Conservation (phyloP, 2,888 invertebrate genomes). For the Gastracanthus pulcherrimus region DNA sequence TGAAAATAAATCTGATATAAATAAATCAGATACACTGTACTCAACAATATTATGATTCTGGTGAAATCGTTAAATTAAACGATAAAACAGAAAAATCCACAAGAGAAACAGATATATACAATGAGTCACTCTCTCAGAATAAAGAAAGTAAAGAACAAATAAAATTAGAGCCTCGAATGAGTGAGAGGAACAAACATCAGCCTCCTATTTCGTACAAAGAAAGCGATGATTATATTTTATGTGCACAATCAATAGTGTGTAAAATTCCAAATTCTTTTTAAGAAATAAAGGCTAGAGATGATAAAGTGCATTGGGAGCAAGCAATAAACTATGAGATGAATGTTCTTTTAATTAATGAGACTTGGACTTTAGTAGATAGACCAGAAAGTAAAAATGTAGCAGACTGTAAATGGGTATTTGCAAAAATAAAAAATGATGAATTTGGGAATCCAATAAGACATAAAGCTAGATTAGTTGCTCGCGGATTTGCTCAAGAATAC, state of each 20-base stretch:
- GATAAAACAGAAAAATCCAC: not conserved
- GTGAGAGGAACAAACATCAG: conserved; percentile 52
- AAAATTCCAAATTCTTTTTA: conserved; percentile 47
- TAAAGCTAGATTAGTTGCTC: conserved; percentile 50
- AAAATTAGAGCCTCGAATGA: conserved; percentile 14
- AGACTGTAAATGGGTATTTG: conserved; percentile 33
- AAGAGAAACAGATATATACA: too few species aligned
- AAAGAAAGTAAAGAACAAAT: too few species aligned
- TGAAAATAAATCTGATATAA: too few species aligned
- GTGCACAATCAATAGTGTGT: conserved; percentile 29
- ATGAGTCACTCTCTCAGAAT: not conserved
- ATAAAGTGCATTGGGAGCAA: conserved; percentile 53
- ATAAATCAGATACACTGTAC: too few species aligned
- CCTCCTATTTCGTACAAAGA: conserved; percentile 49
- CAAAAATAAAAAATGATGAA: conserved; percentile 1
- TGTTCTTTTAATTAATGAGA: conserved; percentile 44
- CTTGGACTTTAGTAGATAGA: conserved; percentile 46
- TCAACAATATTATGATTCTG: not conserved
- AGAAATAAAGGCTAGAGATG: conserved; percentile 52
- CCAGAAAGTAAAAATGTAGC: conserved; percentile 47
- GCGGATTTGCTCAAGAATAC: conserved; percentile 54
- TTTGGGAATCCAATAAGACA: not conserved
- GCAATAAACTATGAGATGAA: conserved; percentile 56
- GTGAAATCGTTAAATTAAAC: not conserved
- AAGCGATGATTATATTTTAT: conserved; percentile 40